Base-by-base conservation (phyloP, 2,888 invertebrate genomes). In the Melanotus villosus region DNA sequence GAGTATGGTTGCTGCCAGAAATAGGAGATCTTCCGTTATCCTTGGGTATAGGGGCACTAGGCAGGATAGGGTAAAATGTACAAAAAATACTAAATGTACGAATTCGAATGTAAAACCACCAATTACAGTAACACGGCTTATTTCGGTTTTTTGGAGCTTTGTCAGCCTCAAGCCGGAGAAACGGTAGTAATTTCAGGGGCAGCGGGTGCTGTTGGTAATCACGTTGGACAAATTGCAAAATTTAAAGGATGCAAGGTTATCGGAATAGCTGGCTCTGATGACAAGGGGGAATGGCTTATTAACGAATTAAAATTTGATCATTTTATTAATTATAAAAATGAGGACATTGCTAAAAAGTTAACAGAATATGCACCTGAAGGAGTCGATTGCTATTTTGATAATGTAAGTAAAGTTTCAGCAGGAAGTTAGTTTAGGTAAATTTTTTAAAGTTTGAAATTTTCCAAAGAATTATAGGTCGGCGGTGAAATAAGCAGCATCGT, bases 191-290 rank as follows among this genome's bases (percentile, higher is more conserved):
- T 94, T 1, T 90, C 89, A 18, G 90, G 90, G 2, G 94, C 93
- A 10, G 93, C 92, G 16, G 94, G 94, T 18, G 93, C 93, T 32
- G 93, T 94, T 7, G 94, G 94, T 2, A 90, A 89, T 67, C 87
- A 90, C 54, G 93, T 93, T 18, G 93, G 93, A 0, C 94, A 94
- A 86, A 91, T 94, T 71, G 94, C 90, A 0, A 93, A 93, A 85
- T 88, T 91, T 57, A 87, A 90, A 82, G 91, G 90, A 6, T 90
- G 92, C 76, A 87, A 83, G 68, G 92, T 92, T 0, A 89, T 93
- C 73, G 93, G 92, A 2, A 89, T 91, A 74, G 90, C 92, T 14
- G 93, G 93, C 0, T 87, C 89, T 1, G 89, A 92, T 73, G 90
- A 89, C 14, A 93, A 94, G 85, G 90, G 90, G 73, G 84, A 88